Percentiles rank a stretch among this genome's conserved stretches.
These are phyloP conservation scores for Hafferia zeledoni DNA, from an alignment of 2,797 vertebrate species.

Conservation along the genomic window DNA sequence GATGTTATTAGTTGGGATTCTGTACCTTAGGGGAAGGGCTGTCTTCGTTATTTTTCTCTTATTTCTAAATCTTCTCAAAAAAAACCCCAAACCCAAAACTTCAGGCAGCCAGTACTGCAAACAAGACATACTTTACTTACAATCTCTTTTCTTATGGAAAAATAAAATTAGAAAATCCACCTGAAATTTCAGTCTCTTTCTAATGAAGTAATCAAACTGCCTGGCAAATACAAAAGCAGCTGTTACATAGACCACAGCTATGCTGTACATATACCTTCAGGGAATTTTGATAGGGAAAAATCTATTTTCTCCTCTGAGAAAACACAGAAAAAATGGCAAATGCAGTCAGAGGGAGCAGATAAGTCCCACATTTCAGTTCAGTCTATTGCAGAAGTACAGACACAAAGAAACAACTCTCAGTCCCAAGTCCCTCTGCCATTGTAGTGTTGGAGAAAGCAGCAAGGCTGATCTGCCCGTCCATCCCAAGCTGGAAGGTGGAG, in stretches of 20 bases:
- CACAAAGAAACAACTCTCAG: neutral
- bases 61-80: constrained; percentile 44
- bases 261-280: neutral
- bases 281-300: neutral
- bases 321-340: neutral
- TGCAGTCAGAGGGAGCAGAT: neutral
- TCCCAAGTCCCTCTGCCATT: neutral
- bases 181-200: neutral
- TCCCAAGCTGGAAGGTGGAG: neutral
- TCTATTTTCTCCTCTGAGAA: neutral
- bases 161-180: constrained; percentile 45
- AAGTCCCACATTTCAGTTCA: neutral
- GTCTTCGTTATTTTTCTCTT: constrained; percentile 57
- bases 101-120: constrained; percentile 3
- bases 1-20: constrained; percentile 66
- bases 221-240: neutral
- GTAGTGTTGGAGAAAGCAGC: neutral
- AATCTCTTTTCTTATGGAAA: constrained; percentile 35
- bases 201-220: neutral
- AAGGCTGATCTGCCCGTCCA: neutral
- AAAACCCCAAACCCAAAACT: neutral
- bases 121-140: constrained; percentile 1
- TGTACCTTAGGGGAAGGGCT: neutral
- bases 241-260: neutral
- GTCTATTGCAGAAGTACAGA: neutral